Evolutionary conservation across 1,140 invertebrate species (phyloP).

Genomic region (Drosophila elegans): DNA sequence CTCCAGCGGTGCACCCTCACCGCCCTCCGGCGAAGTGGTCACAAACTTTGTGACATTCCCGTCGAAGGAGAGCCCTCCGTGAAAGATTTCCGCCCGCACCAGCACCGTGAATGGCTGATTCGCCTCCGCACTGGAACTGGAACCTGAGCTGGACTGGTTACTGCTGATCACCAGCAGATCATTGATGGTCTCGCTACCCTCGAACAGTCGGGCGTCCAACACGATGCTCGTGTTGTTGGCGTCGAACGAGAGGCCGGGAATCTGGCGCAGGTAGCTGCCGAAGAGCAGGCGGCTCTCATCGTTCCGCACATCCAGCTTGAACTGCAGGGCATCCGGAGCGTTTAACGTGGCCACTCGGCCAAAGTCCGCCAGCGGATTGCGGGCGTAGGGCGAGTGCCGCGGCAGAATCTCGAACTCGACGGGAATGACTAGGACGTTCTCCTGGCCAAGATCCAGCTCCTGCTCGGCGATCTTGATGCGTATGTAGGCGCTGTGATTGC

Average conservation of each 20-base stretch:
- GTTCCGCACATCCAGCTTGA: conserved; percentile 69
- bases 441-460: conserved; percentile 41
- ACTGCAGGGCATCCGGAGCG: conserved; percentile 34
- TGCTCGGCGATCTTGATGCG: conserved; percentile 78
- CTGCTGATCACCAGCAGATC: conserved; percentile 51
- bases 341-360: conserved; percentile 85
- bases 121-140: conserved; percentile 9
- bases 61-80: conserved; percentile 63
- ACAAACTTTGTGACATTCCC: conserved; percentile 68
- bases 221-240: conserved; percentile 59
- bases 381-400: conserved; percentile 90
- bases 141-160: conserved; percentile 12
- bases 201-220: conserved; percentile 62
- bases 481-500: conserved; percentile 85
- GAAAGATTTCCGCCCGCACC: conserved; percentile 73
- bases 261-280: conserved; percentile 56
- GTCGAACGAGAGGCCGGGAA: conserved; percentile 66
- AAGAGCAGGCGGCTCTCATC: conserved; percentile 51
- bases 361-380: conserved; percentile 93
- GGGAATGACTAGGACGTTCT: conserved; percentile 90
- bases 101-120: conserved; percentile 59
- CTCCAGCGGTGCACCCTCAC: conserved; percentile 25
- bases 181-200: conserved; percentile 55
- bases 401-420: conserved; percentile 94
- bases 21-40: conserved; percentile 23